Conservation (phyloP, 2,113 vertebrate species). For the Tor tambroides region DNA sequence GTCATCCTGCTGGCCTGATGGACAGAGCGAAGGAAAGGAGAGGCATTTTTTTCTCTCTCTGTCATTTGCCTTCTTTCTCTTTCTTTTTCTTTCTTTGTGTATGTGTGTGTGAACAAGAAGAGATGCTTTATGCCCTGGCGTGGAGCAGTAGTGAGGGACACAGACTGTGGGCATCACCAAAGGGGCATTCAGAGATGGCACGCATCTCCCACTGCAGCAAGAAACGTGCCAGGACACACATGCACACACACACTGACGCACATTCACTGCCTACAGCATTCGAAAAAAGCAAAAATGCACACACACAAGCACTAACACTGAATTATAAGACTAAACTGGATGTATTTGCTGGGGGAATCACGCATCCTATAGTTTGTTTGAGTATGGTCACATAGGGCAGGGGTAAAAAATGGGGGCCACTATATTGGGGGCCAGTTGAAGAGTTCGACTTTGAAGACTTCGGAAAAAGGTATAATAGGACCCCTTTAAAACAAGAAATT, state of each 20-base stretch:
- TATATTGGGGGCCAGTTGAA: not conserved
- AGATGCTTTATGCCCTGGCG: slow-evolving; percentile 50
- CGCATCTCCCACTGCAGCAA: slow-evolving; percentile 48
- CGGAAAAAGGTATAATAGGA: not conserved
- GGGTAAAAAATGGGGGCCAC: not conserved
- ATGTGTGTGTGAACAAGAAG: slow-evolving; percentile 42
- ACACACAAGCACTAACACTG: not conserved
- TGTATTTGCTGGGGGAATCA: not conserved
- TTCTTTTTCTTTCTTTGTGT: slow-evolving; percentile 31
- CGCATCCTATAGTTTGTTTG: not conserved
- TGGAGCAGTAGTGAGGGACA: slow-evolving; percentile 37
- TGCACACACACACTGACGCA: slow-evolving; percentile 15
- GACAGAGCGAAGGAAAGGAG: slow-evolving; percentile 37
- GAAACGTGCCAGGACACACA: slow-evolving; percentile 41
- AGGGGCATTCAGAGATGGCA: slow-evolving; percentile 57
- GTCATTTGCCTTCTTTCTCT: slow-evolving; percentile 59
- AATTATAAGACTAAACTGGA: not conserved
- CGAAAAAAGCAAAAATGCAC: not conserved
- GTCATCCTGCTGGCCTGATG: slow-evolving; percentile 47
- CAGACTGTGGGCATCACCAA: slow-evolving; percentile 31
- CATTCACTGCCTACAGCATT: slow-evolving; percentile 15
- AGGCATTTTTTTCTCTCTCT: slow-evolving; percentile 69
- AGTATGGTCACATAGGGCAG: not conserved
- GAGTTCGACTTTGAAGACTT: not conserved
- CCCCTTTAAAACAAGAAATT: not conserved